A percentile compares a stretch with the other conserved stretches of the same genome.
Conservation (phyloP, 2,888 invertebrate genomes). For the Thalpophila matura region DNA sequence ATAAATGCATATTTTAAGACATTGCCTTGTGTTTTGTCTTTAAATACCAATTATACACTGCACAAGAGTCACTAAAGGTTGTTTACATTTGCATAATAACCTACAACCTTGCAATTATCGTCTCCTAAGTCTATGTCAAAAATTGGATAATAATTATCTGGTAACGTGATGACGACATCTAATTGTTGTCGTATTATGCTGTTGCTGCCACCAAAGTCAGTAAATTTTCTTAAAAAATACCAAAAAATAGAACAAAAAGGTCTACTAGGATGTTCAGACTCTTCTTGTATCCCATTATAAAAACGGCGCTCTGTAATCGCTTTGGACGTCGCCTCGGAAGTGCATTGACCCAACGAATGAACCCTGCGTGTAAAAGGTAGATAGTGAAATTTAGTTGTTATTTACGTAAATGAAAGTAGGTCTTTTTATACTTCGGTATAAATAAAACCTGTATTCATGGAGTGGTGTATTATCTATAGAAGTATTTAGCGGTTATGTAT, state of each 20-base stretch:
- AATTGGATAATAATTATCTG: slow-evolving; percentile 60
- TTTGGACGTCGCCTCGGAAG: slow-evolving; percentile 87
- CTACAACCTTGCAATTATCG: slow-evolving; percentile 67
- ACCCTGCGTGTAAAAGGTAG: slow-evolving; percentile 78
- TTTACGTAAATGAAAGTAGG: slow-evolving; percentile 64
- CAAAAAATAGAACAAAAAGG: slow-evolving; percentile 39
- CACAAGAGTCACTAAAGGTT: slow-evolving; percentile 53
- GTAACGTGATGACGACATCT: slow-evolving; percentile 58
- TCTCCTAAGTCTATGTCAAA: slow-evolving; percentile 51
- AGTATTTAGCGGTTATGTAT: slow-evolving; percentile 60
- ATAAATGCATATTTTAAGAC: slow-evolving; percentile 17
- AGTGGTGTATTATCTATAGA: slow-evolving; percentile 58
- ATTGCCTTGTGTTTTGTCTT: slow-evolving; percentile 27
- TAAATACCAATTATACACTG: slow-evolving; percentile 34
- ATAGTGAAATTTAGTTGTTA: slow-evolving; percentile 67
- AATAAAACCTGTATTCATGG: slow-evolving; percentile 57
- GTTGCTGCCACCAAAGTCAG: slow-evolving; percentile 36
- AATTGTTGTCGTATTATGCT: slow-evolving; percentile 52
- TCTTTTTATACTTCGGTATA: slow-evolving; percentile 45
- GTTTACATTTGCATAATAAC: slow-evolving; percentile 78
- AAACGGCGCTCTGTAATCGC: slow-evolving; percentile 84
- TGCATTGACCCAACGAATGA: slow-evolving; percentile 90
- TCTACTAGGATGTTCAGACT: slow-evolving; percentile 68
- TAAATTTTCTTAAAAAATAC: slow-evolving; percentile 14
- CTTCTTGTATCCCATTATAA: slow-evolving; percentile 77